Base-by-base conservation (phyloP, 2,113 vertebrate species). In the Cryptomyrus ogoouensis region DNA sequence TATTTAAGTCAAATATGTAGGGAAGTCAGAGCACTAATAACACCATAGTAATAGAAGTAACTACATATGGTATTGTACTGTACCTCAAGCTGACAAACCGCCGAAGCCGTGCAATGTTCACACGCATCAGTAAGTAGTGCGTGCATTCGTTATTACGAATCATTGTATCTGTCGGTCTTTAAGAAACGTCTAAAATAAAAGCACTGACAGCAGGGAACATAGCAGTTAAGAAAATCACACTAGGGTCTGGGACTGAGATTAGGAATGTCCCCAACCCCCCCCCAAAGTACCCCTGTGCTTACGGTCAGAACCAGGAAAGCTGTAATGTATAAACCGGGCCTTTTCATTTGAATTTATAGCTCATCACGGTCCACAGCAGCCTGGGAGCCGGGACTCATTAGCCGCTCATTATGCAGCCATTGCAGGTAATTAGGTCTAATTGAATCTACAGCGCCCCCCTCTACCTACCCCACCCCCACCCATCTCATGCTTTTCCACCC, bases 341-440 rank as follows among this genome's bases (percentile, higher is more conserved):
- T 44, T 24, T 21, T 15, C 3, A 6, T 24, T 24, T 87, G 35
- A 35, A 90, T 90, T 86, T 35, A 87, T 86, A 87, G 83, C 53
- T 62, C 5, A 56, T 89, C 88, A 56, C 3, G 12, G 83, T 44
- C 53, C 47, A 70, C 19, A 21, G 83, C 80, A 49, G n/a, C 53
- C 83, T 52, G 53, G 89, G 83, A 85, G 12, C 53, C 17, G 2
- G 39, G 53, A n/a, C 44, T 86, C 46, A 49, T 90, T 86, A 85
- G 39, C 83, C 53, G 24, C 62, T 66, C 39, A 70, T 90, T 86
- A 86, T 86, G 62, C 44, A 47, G 42, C 39, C 27, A 53, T 84
- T 46, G 21, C 42, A 86, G 56, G 49, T 62, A 90, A 87, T 90
- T 90, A 90, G 42, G 52, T 53, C 52, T 58, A 84, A 89, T 84